phyloP scores from a whole-genome alignment of 2,113 vertebrate species.

The Oncorhynchus keta region DNA sequence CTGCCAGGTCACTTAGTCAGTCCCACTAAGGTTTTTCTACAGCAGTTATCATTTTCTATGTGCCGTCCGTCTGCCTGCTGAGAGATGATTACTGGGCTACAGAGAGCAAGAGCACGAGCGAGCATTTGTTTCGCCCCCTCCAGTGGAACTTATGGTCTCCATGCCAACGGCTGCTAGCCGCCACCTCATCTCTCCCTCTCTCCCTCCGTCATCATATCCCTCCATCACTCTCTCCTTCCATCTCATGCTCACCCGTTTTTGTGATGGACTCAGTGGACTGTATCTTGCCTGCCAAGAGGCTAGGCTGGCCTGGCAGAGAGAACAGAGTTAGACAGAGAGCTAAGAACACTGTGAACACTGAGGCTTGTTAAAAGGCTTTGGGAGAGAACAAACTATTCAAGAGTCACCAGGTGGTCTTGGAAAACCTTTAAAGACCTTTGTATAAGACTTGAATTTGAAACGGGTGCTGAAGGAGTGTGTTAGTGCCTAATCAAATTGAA shows the following conservation, averaged over 20 bases:
- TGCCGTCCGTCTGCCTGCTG: constrained; percentile 37
- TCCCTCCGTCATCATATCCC: constrained; percentile 10
- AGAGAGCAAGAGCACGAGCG: neutral
- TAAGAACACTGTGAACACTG: constrained; percentile 5
- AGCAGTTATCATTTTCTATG: constrained; percentile 18
- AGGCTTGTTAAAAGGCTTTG: constrained; percentile 4
- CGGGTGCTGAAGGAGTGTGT: too few relatives aligned
- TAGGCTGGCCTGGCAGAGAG: constrained; percentile 17
- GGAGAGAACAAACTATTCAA: neutral
- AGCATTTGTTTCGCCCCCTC: constrained; percentile 39
- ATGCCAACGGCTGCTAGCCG: constrained; percentile 43
- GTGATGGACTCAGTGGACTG: constrained; percentile 35
- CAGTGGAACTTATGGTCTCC: constrained; percentile 49
- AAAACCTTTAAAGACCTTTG: constrained; percentile 9
- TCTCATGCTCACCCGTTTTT: constrained; percentile 54
- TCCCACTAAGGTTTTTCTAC: constrained; percentile 15
- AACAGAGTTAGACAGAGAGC: neutral
- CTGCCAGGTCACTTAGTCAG: neutral
- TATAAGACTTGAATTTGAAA: too few relatives aligned
- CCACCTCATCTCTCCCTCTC: neutral
- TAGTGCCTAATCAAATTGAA: too few relatives aligned
- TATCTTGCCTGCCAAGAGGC: constrained; percentile 18
- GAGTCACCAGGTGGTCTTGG: constrained; percentile 2
- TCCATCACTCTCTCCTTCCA: neutral
- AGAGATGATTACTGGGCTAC: constrained; percentile 40